Conservation (phyloP, 64 coral and sea anemone genomes). For the Dendronephthya gigantea region DNA sequence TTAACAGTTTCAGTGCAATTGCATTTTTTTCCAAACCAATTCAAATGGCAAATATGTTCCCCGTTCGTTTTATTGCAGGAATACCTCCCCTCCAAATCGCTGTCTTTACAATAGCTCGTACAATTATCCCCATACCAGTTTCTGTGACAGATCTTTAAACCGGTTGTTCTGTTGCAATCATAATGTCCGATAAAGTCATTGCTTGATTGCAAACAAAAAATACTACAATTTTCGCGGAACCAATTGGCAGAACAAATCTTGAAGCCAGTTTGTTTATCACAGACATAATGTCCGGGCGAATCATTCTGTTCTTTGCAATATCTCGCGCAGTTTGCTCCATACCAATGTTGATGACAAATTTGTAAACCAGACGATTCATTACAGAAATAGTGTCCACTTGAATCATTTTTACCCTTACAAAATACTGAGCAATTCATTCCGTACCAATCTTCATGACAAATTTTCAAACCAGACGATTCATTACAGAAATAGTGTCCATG, state of each 20-base stretch:
- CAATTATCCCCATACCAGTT: background rate
- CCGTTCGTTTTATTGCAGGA: background rate
- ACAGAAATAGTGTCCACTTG: background rate
- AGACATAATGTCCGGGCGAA: background rate
- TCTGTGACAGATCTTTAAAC: background rate
- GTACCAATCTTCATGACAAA: no score
- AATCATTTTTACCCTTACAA: background rate
- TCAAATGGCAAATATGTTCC: background rate
- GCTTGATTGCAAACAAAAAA: background rate
- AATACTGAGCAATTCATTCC: background rate
- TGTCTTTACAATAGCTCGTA: background rate
- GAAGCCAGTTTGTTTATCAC: background rate
- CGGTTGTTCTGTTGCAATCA: background rate
- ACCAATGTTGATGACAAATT: background rate
- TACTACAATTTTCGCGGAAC: background rate
- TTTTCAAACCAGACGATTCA: background rate
- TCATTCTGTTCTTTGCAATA: background rate
- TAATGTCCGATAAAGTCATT: background rate
- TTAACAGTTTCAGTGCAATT: background rate
- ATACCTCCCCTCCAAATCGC: background rate
- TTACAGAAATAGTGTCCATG: background rate
- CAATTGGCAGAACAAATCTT: background rate
- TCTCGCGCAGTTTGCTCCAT: background rate
- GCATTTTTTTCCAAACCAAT: background rate
- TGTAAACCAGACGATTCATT: background rate